Evolutionary conservation across 2,888 invertebrate species (phyloP).

Genomic region (Crossocerus cetratus): DNA sequence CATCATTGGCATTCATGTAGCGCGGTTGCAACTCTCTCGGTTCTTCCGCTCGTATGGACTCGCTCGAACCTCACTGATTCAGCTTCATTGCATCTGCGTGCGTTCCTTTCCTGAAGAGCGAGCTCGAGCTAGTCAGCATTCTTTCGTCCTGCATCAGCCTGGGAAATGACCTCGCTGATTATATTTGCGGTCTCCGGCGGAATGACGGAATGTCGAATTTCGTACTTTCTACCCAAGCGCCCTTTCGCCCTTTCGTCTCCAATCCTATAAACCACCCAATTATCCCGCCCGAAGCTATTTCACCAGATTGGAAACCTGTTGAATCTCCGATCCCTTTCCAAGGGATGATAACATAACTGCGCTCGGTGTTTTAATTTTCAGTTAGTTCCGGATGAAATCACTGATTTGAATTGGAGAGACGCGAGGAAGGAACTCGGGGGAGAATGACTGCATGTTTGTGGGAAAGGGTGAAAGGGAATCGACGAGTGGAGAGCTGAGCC

Average conservation of each 20-base stretch:
- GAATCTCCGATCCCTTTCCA: conserved; percentile 30
- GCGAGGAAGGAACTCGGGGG: not conserved
- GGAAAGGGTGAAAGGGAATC: conserved; percentile 10
- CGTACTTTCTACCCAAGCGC: not conserved
- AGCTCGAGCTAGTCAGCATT: conserved; percentile 32
- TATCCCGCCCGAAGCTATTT: conserved; percentile 11
- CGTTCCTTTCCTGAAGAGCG: conserved; percentile 15
- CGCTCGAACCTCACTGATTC: conserved; percentile 34
- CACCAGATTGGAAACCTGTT: conserved; percentile 50
- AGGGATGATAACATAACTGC: conserved; percentile 27
- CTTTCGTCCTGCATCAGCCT: conserved; percentile 49
- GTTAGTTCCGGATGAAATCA: not conserved
- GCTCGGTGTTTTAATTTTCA: not conserved
- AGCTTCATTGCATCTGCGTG: conserved; percentile 47
- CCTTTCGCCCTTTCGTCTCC: not conserved
- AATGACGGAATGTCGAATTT: not conserved
- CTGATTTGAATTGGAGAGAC: not conserved
- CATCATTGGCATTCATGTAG: conserved; percentile 67
- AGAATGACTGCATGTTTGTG: not conserved
- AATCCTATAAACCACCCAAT: not conserved
- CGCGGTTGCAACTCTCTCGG: conserved; percentile 27
- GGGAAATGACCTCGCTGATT: not conserved
- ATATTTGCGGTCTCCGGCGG: not conserved
- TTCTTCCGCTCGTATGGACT: conserved; percentile 25
- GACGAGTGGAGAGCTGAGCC: conserved; percentile 43